Base-by-base conservation (phyloP, 2,797 vertebrate genomes). In the Carduelis carduelis region DNA sequence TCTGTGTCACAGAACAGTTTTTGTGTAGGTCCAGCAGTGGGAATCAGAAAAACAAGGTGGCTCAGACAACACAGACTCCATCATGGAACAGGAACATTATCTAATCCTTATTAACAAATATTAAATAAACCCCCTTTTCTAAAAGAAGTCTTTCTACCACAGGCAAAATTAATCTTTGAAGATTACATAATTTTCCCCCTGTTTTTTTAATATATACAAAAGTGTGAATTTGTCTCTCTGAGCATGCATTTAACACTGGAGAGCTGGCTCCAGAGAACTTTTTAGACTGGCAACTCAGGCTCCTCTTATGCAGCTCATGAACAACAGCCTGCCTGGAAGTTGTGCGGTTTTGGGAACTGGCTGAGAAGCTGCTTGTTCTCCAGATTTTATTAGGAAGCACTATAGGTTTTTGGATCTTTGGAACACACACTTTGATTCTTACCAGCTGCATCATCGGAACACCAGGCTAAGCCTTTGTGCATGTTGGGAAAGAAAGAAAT, bases 131-230 rank as follows among this genome's bases (percentile, higher is more conserved):
- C 0, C 2, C 34, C 27, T 14, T 15, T 41, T 68, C 63, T 37
- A 34, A 71, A 60, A n/a, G 15, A 55, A 84, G 22, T 3, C 12
- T 16, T 82, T 72, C 26, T 32, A 49, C 14, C 17, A 30, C 8
- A 34, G 11, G 28, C 9, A 55, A 41, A 52, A 83, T 52, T 30
- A 0, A 2, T 34, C 14, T 56, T 75, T 53, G 35, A 69, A 63
- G 12, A 68, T 34, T 5, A 60, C 0, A 60, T 11, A 9, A 6
- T 17, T 56, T 49, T 35, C 4, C 1, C 18, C 9, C 4, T 35
- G 23, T 4, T 65, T 84, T 69, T 69, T 3, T 46, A 72, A 57
- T 7, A 57, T 3, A 46, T 13, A 44, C 11, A 70, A 35, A 52
- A 74, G 24, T 1, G 6, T 35, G 30, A 59, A 50, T 32, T 57